A percentile compares a stretch with the other conserved stretches of the same genome.
Evolutionary conservation across 1,140 invertebrate genomes (phyloP).

Genomic region (Laodelphax striatellus): DNA sequence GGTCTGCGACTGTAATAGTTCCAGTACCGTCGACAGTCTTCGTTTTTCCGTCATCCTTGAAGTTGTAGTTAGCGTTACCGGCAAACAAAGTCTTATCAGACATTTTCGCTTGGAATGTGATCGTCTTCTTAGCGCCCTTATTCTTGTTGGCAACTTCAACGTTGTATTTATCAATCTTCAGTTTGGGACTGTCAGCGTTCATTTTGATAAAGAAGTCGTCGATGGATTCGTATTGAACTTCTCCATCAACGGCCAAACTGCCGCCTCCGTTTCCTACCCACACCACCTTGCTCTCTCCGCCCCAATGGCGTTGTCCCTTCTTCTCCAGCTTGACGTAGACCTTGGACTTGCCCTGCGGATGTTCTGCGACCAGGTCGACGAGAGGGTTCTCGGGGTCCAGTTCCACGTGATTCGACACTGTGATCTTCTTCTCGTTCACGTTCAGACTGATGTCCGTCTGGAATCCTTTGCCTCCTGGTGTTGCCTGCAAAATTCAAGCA

Average conservation of each 20-base stretch:
- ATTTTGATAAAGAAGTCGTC: constrained; percentile 50
- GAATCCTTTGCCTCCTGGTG: constrained; percentile 26
- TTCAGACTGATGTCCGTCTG: constrained; percentile 35
- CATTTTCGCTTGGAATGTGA: constrained; percentile 47
- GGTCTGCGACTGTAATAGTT: constrained; percentile 47
- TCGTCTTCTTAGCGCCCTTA: constrained; percentile 38
- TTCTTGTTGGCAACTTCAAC: constrained; percentile 48
- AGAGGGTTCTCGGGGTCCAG: constrained; percentile 30
- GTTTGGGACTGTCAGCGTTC: constrained; percentile 48
- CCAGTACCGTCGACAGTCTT: constrained; percentile 58
- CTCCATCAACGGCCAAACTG: constrained; percentile 30
- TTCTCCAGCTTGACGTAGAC: constrained; percentile 16
- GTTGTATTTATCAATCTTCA: constrained; percentile 51
- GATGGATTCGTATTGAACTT: constrained; percentile 42
- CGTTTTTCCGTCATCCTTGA: constrained; percentile 48
- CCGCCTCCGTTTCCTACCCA: constrained; percentile 22
- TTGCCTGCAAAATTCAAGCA: neutral
- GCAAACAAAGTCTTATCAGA: constrained; percentile 50
- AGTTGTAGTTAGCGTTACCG: constrained; percentile 30
- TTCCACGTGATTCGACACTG: constrained; percentile 32
- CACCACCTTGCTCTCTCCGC: constrained; percentile 9
- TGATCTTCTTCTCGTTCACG: constrained; percentile 32
- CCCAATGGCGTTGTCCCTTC: constrained; percentile 12
- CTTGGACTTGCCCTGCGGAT: constrained; percentile 20
- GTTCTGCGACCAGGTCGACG: constrained; percentile 17